Evolutionary conservation across 2,797 vertebrate species (phyloP), one percentile per base, ranked within the genome.

Genomic region (Fistularia commersonii): DNA sequence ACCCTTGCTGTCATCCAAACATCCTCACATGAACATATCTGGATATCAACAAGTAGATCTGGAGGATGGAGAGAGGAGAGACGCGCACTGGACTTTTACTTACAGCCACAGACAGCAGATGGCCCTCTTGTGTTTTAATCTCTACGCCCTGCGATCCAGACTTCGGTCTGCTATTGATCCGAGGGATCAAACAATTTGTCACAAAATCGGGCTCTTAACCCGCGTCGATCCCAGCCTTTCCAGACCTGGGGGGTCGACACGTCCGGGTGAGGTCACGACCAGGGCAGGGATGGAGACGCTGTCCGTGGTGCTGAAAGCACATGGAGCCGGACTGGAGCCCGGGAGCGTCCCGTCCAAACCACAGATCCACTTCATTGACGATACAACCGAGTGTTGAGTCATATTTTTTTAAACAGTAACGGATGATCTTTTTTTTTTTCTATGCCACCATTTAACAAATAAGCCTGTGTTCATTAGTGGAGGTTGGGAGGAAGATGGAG

Each of bases 51-150:
- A 80, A 62, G 80, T 84, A 64, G 47, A 23, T 23, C 23, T 23
- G 23, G 23, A 23, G 23, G 23, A 2, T 23, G 23, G 23, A 23
- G 23, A 23, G 23, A 23, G 4, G 23, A 4, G 23, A 23, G 23
- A 23, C 4, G 23, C 42, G 7, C 38, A 11, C 9, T n/a, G 11
- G 11, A 63, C 87, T 88, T 89, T 91, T 91, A 85, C 93, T 95
- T 92, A 88, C 91, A 83, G 71, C 41, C 85, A 91, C 92, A 89
- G 91, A 95, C 96, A 93, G 93, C 92, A 99, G 96, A 95, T 97
- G 96, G 96, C 96, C 92, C 96, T 95, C 93, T 97, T 93, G 96
- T 93, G 92, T 97, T 94, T 96, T 90, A 78, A 79, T 87, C 76
- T 56, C 37, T 45, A 35, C 32, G 42, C 69, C 51, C 54, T 65